Conservation (phyloP, 2,888 invertebrate species). For the Chrysomela aeneicollis region DNA sequence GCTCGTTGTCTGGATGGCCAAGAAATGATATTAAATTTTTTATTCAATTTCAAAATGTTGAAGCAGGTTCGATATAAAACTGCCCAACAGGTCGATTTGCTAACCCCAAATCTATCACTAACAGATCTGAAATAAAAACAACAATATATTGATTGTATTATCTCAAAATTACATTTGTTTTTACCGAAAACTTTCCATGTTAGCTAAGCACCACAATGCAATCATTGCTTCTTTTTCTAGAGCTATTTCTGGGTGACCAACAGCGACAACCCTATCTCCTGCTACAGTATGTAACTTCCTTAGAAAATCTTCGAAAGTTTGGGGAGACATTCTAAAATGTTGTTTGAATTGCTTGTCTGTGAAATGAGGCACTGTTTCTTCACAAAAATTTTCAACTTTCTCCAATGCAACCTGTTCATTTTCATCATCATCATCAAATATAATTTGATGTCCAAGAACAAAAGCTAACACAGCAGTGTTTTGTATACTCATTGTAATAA, state of each 20-base stretch:
- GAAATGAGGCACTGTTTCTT: background rate
- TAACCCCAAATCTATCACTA: slow-evolving; percentile 35
- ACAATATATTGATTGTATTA: background rate
- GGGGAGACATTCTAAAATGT: background rate
- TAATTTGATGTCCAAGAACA: no score
- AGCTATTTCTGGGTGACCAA: background rate
- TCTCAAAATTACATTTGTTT: background rate
- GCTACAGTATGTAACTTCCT: background rate
- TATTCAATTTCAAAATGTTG: slow-evolving; percentile 33
- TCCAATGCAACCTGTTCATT: no score
- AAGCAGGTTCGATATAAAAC: slow-evolving; percentile 35
- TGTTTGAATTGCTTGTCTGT: background rate
- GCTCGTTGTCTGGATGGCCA: slow-evolving; percentile 25
- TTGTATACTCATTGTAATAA: no score
- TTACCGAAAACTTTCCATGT: slow-evolving; percentile 20
- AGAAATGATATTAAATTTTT: slow-evolving; percentile 11
- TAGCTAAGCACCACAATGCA: slow-evolving; percentile 31
- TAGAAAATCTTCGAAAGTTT: background rate
- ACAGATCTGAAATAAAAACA: slow-evolving; percentile 19
- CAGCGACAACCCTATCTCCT: background rate
- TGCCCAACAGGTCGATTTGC: slow-evolving; percentile 39
- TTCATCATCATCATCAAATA: no score
- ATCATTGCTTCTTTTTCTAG: slow-evolving; percentile 21
- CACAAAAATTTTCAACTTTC: background rate
- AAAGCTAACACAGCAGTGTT: no score